Evolutionary conservation across 53 echinoderm and acorn worm species (phyloP).

Genomic region (Stichopus horrens): DNA sequence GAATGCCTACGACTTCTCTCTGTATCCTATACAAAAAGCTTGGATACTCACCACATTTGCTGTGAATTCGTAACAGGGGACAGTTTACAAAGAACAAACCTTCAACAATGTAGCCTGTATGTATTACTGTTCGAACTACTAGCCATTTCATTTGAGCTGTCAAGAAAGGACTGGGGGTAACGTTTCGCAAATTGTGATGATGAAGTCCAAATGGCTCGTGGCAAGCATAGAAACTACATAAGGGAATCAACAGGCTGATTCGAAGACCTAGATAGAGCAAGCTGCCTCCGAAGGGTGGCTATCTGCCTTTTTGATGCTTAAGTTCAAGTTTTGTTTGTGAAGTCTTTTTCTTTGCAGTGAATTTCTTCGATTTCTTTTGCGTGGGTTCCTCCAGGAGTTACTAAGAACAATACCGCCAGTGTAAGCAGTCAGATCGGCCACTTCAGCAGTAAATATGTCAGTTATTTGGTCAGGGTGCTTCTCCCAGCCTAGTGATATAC

Average conservation of each 20-base stretch:
- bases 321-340: background rate
- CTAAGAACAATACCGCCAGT: constrained; percentile 14
- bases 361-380: constrained; percentile 9
- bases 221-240: constrained; percentile 22
- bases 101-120: constrained; percentile 33
- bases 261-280: constrained; percentile 34
- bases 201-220: constrained; percentile 34
- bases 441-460: constrained; percentile 34
- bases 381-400: background rate
- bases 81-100: constrained; percentile 6
- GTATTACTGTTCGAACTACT: background rate
- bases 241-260: constrained; percentile 33
- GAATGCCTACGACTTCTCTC: constrained; percentile 42
- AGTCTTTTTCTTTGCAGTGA: background rate
- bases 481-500: background rate
- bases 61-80: background rate
- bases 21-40: constrained; percentile 14
- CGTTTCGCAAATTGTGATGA: constrained; percentile 11
- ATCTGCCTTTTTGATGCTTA: constrained; percentile 27
- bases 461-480: constrained; percentile 4
- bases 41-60: constrained; percentile 2
- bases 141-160: background rate
- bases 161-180: constrained; percentile 2
- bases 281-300: constrained; percentile 7
- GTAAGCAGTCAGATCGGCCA: constrained; percentile 35